Conservation (phyloP, 2,113 vertebrate genomes). For the Coptodon rendalli region DNA sequence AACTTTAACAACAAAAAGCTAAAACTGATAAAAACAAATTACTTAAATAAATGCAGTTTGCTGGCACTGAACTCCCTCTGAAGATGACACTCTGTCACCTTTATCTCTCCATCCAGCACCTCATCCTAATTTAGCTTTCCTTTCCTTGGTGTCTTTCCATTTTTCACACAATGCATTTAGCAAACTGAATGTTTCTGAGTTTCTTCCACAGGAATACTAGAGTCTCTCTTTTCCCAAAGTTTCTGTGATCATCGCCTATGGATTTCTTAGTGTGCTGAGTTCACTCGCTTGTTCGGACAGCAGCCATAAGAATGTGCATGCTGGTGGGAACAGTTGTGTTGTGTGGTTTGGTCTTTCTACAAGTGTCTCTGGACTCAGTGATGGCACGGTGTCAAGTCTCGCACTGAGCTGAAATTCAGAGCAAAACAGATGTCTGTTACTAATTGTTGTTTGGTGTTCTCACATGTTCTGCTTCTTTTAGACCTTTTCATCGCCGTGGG, state of each 20-base stretch:
- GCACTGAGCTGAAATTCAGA: neutral
- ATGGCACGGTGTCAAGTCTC: neutral
- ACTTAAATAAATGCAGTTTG: neutral
- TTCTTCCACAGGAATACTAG: neutral
- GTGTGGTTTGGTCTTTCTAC: neutral
- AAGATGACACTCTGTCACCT: neutral
- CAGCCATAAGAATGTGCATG: neutral
- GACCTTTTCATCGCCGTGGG: neutral
- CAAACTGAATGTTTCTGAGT: neutral
- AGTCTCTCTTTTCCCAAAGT: neutral
- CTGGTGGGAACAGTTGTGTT: neutral
- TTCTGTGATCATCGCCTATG: neutral
- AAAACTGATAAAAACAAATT: neutral
- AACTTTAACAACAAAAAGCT: neutral
- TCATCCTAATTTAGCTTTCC: neutral
- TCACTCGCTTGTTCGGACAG: neutral
- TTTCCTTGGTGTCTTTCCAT: neutral
- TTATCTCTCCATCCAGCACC: neutral
- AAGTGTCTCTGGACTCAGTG: neutral
- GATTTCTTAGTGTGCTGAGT: neutral
- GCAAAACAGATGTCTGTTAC: neutral
- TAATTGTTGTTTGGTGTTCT: neutral
- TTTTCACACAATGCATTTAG: neutral
- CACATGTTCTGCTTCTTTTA: neutral
- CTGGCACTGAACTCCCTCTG: neutral